Conservation (phyloP, 2,797 vertebrate species). For the Leptoclinus maculatus region DNA sequence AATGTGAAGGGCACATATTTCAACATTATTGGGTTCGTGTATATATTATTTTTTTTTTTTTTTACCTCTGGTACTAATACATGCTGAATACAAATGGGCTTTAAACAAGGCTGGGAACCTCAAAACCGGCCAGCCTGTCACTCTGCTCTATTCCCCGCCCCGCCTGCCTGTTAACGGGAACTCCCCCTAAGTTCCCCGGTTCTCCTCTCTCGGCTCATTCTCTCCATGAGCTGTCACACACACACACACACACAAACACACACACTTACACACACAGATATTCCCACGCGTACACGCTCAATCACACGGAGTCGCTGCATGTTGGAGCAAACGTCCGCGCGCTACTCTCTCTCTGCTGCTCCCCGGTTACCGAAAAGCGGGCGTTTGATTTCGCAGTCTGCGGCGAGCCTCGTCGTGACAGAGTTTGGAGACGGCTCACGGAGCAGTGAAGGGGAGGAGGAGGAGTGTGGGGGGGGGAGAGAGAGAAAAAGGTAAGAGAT, state of each 20-base stretch:
- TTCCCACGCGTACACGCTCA: slow-evolving; percentile 38
- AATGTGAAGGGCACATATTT: not conserved
- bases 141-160: slow-evolving; percentile 70
- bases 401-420: slow-evolving; percentile 77
- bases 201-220: slow-evolving; percentile 74
- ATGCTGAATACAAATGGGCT: not conserved
- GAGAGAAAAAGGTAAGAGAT: slow-evolving; percentile 57
- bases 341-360: slow-evolving; percentile 13
- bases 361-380: slow-evolving; percentile 53
- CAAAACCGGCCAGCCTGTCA: slow-evolving; percentile 47
- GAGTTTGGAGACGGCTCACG: slow-evolving; percentile 66
- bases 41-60: not conserved
- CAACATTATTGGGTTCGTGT: not conserved
- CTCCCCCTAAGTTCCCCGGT: slow-evolving; percentile 78
- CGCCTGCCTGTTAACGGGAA: slow-evolving; percentile 67
- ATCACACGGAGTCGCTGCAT: slow-evolving; percentile 36
- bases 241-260: slow-evolving; percentile 21
- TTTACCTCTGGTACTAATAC: too few relatives aligned
- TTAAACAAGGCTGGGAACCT: not conserved
- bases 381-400: slow-evolving; percentile 51
- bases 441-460: slow-evolving; percentile 28
- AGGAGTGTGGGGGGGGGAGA: not conserved
- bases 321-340: slow-evolving; percentile 39
- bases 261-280: slow-evolving; percentile 12
- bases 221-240: slow-evolving; percentile 76